A percentile compares a stretch with the other conserved stretches of the same genome.
phyloP scores from a whole-genome alignment of 2,797 vertebrate genomes.

The Garrulus glandarius region DNA sequence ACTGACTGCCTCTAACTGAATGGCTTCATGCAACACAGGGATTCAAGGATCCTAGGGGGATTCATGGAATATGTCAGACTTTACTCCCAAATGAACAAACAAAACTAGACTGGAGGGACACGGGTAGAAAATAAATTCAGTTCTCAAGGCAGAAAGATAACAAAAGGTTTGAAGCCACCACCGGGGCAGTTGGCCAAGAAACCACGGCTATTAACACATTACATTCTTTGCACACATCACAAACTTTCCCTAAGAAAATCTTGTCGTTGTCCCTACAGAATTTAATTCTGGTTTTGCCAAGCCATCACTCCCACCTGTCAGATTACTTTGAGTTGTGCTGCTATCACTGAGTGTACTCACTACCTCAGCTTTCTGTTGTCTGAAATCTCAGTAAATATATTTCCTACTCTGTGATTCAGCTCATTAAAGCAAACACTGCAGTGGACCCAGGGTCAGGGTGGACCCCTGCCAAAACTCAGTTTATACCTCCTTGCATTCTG shows the following conservation, averaged over 20 bases:
- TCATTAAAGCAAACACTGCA: neutral
- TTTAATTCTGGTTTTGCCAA: neutral
- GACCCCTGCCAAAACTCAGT: neutral
- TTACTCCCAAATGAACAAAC: constrained; percentile 51
- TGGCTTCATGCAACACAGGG: constrained; percentile 16
- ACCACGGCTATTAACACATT: rapidly evolving
- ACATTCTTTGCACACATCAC: neutral
- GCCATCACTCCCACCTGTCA: neutral
- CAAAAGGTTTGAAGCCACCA: neutral
- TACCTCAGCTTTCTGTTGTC: neutral
- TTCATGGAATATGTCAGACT: neutral
- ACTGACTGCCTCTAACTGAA: constrained; percentile 21
- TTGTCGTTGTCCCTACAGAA: neutral
- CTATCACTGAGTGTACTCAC: neutral
- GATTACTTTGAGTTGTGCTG: neutral
- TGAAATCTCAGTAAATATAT: neutral
- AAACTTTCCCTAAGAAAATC: neutral
- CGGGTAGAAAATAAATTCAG: neutral
- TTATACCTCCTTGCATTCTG: neutral
- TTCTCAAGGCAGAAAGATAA: neutral
- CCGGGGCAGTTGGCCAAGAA: neutral
- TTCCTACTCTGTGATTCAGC: neutral
- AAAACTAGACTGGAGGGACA: neutral
- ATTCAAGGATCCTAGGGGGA: constrained; percentile 22
- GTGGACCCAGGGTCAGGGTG: neutral